Base-by-base conservation (phyloP, 2,797 vertebrate species). In the Caiman crocodilus region DNA sequence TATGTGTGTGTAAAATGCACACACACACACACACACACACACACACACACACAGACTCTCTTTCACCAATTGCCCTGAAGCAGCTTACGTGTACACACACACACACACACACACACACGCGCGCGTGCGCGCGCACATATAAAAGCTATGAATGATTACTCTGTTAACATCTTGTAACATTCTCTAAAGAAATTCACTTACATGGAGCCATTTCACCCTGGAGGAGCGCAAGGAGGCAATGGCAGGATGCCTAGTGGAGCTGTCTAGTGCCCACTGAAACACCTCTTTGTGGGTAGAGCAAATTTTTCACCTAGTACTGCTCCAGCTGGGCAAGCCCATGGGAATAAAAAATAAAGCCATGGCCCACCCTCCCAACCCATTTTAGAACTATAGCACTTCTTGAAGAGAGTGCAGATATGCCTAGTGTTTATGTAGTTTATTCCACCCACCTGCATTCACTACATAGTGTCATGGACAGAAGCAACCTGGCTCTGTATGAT, bases 401-500 rank as follows among this genome's bases (percentile, higher is more conserved):
- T 55, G 60, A 78, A 61, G 78, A 25, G 23, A n/a, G 3, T 2
- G 4, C 0, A 0, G 82, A 26, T 20, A 42, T 1, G 1, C 5
- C 50, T n/a, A 14, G 60, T 25, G 20, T 23, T 61, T 25, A 23
- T 12, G 12, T 7, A 7, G 35, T 10, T 67, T 76, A 56, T 82
- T 28, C 21, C 42, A 60, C 55, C 35, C 12, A 14, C 55, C 50
- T 23, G 55, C 30, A 30, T 73, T 21, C 55, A 73, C 1, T 1
- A 26, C 8, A 61, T 32, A 71, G 14, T 13, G 21, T 23, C 32
- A 35, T 42, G 21, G 21, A 23, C 69, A 71, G 15, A 71, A 6
- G 50, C 20, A 25, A 13, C 25, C 35, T 15, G 35, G 55, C 55
- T 84, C 57, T 0, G 0, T 0, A 0, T 5, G 30, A 75, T 78